These are phyloP conservation scores for Polymixis flavicincta DNA, from an alignment of 2,888 invertebrate genomes.

Conservation along the genomic window DNA sequence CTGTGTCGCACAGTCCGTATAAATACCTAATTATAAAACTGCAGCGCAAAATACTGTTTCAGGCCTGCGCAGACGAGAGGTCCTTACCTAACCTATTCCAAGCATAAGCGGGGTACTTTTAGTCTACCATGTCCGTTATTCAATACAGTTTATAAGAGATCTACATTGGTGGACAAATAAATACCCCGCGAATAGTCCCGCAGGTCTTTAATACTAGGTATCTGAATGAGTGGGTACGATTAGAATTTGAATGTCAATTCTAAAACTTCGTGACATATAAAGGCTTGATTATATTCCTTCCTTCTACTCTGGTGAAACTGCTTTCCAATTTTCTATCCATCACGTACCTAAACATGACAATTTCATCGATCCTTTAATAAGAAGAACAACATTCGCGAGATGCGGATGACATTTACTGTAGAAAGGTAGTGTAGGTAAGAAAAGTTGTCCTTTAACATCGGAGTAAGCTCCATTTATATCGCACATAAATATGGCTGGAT, in stretches of 20 bases:
- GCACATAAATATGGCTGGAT: constrained; percentile 32
- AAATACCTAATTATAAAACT: constrained; percentile 13
- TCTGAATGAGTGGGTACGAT: not conserved
- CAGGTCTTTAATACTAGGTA: too few relatives aligned
- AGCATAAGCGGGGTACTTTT: too few relatives aligned
- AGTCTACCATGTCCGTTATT: not conserved
- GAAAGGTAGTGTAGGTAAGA: constrained; percentile 34
- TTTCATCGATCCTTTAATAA: constrained; percentile 31
- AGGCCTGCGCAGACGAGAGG: not conserved
- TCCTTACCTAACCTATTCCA: too few relatives aligned
- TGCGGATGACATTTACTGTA: constrained; percentile 51
- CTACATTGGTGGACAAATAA: too few relatives aligned
- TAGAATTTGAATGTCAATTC: not conserved
- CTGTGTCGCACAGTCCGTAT: not conserved
- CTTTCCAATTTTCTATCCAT: constrained; percentile 6
- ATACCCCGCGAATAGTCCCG: too few relatives aligned
- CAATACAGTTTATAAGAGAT: too few relatives aligned
- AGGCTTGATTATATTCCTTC: not conserved
- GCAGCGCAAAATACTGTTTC: constrained; percentile 1
- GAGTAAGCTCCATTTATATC: constrained; percentile 26
- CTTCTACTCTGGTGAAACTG: constrained; percentile 5
- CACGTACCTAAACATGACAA: constrained; percentile 24
- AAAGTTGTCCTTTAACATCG: constrained; percentile 49
- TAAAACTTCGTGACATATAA: not conserved
- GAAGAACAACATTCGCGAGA: constrained; percentile 44